Conservation (phyloP, 2,113 vertebrate species). For the Sciurus niger region DNA sequence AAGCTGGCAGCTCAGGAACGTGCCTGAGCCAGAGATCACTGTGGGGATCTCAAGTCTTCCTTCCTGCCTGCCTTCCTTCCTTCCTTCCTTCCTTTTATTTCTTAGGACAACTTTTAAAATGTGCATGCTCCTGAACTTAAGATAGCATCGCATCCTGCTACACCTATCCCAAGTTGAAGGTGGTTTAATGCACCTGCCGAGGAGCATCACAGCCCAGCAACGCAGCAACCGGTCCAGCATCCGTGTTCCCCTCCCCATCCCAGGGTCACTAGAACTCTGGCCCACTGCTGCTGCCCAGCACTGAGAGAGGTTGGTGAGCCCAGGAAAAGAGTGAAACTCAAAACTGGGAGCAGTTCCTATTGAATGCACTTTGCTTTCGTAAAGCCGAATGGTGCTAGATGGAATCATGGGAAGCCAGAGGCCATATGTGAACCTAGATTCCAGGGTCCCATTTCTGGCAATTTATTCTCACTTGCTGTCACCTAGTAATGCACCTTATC, state of each 20-base stretch:
- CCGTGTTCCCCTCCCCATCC: background rate
- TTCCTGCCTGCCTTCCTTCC: no score
- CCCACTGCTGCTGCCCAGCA: background rate
- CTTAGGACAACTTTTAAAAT: background rate
- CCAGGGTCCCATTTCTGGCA: background rate
- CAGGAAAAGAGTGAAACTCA: background rate
- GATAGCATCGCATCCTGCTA: no score
- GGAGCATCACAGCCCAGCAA: background rate
- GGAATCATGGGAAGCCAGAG: background rate
- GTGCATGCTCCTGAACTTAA: background rate
- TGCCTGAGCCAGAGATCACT: background rate
- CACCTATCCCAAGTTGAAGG: no score
- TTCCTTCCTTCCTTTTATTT: no score
- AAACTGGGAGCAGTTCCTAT: background rate
- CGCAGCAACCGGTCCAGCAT: no score
- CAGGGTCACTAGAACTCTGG: no score
- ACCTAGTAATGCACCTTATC: no score
- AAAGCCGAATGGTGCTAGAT: background rate
- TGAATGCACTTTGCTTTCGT: background rate
- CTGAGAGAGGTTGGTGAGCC: background rate
- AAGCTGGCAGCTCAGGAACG: background rate
- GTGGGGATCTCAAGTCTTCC: rapidly evolving
- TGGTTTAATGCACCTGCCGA: no score
- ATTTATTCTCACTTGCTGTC: background rate
- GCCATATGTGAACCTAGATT: background rate